A percentile compares a stretch with the other conserved stretches of the same genome.
phyloP scores from a whole-genome alignment of 2,888 invertebrate species.

The Corythucha ciliata region DNA sequence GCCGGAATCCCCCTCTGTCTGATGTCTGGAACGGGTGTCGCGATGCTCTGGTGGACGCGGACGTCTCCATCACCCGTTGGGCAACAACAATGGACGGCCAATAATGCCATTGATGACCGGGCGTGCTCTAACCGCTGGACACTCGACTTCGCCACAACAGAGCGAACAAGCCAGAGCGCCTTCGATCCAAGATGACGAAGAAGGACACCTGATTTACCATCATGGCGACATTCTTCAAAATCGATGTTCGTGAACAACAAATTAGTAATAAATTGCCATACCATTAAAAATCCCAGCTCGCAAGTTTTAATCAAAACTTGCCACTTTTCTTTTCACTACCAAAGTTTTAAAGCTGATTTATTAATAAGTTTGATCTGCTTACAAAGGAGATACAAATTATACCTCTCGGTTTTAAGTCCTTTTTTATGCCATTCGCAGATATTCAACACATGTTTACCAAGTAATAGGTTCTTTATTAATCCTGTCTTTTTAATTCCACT shows the following conservation, averaged over 20 bases:
- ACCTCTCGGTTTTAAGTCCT: no score
- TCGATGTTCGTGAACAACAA: slow-evolving; percentile 85
- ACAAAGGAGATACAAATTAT: no score
- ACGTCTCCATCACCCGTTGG: not conserved
- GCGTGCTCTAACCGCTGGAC: slow-evolving; percentile 16
- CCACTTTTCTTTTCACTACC: no score
- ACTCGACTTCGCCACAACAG: slow-evolving; percentile 43
- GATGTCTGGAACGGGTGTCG: no score
- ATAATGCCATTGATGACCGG: slow-evolving; percentile 3
- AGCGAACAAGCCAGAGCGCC: slow-evolving; percentile 60
- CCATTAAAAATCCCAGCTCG: slow-evolving; percentile 19
- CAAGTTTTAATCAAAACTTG: no score
- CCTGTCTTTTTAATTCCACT: no score
- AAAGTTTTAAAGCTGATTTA: no score
- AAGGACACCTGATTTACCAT: slow-evolving; percentile 99
- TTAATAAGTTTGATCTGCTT: no score
- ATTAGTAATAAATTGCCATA: slow-evolving; percentile 30
- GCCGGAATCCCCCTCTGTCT: slow-evolving; percentile 15
- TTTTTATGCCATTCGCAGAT: no score
- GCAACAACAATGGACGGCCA: not conserved
- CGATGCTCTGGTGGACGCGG: slow-evolving; percentile 13
- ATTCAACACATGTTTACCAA: no score
- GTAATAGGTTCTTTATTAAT: no score
- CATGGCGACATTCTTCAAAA: slow-evolving; percentile 97
- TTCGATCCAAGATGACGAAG: slow-evolving; percentile 97